Percentiles rank a stretch among this genome's conserved stretches.
These are phyloP conservation scores for Anoplolepis gracilipes DNA, from an alignment of 1,140 invertebrate species.

Conservation along the genomic window DNA sequence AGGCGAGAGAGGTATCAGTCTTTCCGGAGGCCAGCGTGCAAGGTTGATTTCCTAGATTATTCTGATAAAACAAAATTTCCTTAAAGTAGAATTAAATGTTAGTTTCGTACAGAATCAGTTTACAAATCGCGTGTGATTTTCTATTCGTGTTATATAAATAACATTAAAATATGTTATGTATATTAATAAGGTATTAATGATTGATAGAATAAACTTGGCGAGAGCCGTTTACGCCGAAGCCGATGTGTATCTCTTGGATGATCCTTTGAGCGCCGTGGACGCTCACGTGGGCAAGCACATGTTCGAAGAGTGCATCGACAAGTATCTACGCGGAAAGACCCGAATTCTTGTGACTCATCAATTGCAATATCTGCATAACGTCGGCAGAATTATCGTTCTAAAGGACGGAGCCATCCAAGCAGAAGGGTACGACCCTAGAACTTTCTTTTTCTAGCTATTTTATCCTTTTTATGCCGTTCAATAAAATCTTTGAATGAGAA, in stretches of 20 bases:
- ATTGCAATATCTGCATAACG: constrained; percentile 92
- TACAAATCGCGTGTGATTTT: background rate
- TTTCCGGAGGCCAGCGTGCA: constrained; percentile 93
- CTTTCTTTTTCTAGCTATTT: background rate
- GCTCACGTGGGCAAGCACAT: constrained; percentile 92
- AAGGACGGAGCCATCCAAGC: constrained; percentile 88
- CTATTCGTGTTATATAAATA: background rate
- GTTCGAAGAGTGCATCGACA: constrained; percentile 91
- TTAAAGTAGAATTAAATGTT: background rate
- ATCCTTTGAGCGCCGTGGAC: constrained; percentile 94
- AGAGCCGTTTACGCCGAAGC: constrained; percentile 86
- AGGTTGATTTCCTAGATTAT: constrained; percentile 77
- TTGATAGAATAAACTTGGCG: constrained; percentile 89
- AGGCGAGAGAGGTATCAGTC: constrained; percentile 91
- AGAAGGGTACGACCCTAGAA: constrained; percentile 75
- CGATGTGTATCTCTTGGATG: constrained; percentile 92
- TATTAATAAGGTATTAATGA: background rate
- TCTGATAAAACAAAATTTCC: background rate
- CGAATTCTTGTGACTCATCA: constrained; percentile 95
- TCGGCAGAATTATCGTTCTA: constrained; percentile 91
- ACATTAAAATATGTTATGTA: background rate
- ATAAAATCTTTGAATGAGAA: background rate
- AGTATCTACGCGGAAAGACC: constrained; percentile 90
- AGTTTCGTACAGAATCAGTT: background rate
- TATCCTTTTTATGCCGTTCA: background rate